Evolutionary conservation across 2,797 vertebrate genomes (phyloP), one percentile per base, ranked within the genome.

Genomic region (Bufotes viridis): DNA sequence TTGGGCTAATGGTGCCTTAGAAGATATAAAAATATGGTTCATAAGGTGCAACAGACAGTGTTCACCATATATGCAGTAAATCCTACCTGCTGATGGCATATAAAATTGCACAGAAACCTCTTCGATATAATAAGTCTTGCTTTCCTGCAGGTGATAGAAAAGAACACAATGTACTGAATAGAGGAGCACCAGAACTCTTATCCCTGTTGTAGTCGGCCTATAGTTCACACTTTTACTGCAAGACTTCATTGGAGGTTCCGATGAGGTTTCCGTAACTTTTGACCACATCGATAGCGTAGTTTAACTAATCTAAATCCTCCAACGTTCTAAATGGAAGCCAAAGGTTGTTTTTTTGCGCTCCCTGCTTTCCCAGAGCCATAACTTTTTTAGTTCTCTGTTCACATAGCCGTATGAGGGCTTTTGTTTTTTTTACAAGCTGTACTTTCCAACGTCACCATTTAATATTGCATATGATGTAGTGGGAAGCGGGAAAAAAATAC

Each of bases 11-110:
- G 29, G 26, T 69, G 17, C 29, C 34, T 20, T 74, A 20, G 67
- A 70, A 29, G 14, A 29, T 70, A 74, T 18, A 2, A 72, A 42
- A 17, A 72, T 51, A 11, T 22, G 10, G 29, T 42, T 72, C 69
- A 42, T 72, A 72, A 2, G 29, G 29, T 49, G 17, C 7, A 18
- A 60, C 34, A 20, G 10, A 51, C 49, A 18, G 9, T 74, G 17
- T 74, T 10, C 34, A 22, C 8, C 70, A 22, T 42, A 34, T 34
- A 42, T 42, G 42, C 42, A 42, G 22, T 11, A 67, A 20, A 2
- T 92, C 88, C 92, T 91, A 95, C 97, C 97, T 92, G 91, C 87
- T 34, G 94, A 92, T 61, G 91, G 69, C 80, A 95, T 87, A 13
- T 57, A 91, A 89, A 97, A 60, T 24, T 72, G 86, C 80, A 93